Evolutionary conservation across 1,140 invertebrate species (phyloP).

Genomic region (Drosophila nasuta): DNA sequence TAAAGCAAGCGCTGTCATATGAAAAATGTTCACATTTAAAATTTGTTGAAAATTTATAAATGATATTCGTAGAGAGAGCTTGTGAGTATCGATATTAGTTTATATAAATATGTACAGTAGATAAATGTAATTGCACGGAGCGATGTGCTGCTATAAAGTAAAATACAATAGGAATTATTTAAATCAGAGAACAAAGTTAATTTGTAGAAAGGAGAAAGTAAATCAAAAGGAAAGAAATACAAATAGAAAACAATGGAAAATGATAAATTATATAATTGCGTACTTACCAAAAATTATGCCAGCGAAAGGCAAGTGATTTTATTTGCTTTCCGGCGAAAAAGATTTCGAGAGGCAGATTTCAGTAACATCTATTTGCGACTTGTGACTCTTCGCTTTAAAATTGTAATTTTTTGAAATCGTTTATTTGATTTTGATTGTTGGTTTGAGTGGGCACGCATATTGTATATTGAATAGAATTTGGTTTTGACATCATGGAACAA

Average conservation of each 20-base stretch:
- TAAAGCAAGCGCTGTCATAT: slow-evolving; percentile 48
- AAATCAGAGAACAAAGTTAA: slow-evolving; percentile 61
- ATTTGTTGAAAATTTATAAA: slow-evolving; percentile 34
- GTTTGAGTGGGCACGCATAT: slow-evolving; percentile 31
- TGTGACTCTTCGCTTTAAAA: slow-evolving; percentile 82
- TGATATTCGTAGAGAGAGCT: slow-evolving; percentile 34
- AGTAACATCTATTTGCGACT: slow-evolving; percentile 74
- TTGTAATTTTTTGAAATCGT: slow-evolving; percentile 62
- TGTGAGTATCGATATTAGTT: slow-evolving; percentile 30
- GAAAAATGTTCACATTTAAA: slow-evolving; percentile 44
- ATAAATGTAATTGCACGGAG: slow-evolving; percentile 53
- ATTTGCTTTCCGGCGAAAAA: slow-evolving; percentile 44
- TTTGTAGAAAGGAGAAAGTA: slow-evolving; percentile 47
- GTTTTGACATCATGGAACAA: slow-evolving; percentile 74
- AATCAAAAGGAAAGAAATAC: slow-evolving; percentile 46
- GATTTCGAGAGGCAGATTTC: slow-evolving; percentile 69
- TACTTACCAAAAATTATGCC: slow-evolving; percentile 64
- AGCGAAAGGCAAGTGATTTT: slow-evolving; percentile 68
- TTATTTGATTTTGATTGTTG: slow-evolving; percentile 32
- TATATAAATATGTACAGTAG: slow-evolving; percentile 63
- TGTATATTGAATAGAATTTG: slow-evolving; percentile 33
- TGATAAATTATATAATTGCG: slow-evolving; percentile 28
- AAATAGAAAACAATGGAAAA: slow-evolving; percentile 53
- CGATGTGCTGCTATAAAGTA: slow-evolving; percentile 41
- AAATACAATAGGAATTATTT: slow-evolving; percentile 34